Conservation (phyloP, 1,140 invertebrate genomes). For the Drosophila leontia region DNA sequence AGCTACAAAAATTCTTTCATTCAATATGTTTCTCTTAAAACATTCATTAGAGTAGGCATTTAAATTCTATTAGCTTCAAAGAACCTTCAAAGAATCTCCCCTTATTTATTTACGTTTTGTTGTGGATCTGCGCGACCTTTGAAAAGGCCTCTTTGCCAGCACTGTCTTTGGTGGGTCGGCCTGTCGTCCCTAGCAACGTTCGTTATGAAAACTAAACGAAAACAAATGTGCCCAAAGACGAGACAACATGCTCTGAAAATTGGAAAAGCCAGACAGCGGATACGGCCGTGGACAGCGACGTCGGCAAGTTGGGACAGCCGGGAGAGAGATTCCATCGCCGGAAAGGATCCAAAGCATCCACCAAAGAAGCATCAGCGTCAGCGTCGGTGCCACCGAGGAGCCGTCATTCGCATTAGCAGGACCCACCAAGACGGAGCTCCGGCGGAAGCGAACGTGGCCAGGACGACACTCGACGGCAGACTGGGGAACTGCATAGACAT, state of each 20-base stretch:
- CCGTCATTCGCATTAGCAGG: constrained; percentile 3
- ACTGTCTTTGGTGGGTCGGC: constrained; percentile 19
- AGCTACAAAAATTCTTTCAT: too few species aligned
- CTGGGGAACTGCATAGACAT: constrained; percentile 85
- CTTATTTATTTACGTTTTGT: not conserved
- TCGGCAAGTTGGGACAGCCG: constrained; percentile 50
- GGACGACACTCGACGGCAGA: constrained; percentile 63
- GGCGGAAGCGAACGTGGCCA: constrained; percentile 20
- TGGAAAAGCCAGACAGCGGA: constrained; percentile 56
- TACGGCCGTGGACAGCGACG: constrained; percentile 52
- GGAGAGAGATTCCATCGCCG: constrained; percentile 46
- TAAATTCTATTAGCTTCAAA: not conserved
- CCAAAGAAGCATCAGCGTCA: constrained; percentile 14
- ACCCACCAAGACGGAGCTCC: constrained; percentile 24
- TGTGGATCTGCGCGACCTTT: not conserved
- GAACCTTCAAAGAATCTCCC: not conserved
- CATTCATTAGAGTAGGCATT: not conserved
- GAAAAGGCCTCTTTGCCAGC: constrained; percentile 1
- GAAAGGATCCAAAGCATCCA: constrained; percentile 27
- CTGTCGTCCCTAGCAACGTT: constrained; percentile 69
- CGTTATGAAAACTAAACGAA: constrained; percentile 81
- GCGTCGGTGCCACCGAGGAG: not conserved
- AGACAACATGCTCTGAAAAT: constrained; percentile 68
- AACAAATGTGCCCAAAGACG: constrained; percentile 62
- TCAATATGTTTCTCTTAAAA: too few species aligned